Evolutionary conservation across 1,140 invertebrate species (phyloP).

Genomic region (Drosophila pseudoobscura): DNA sequence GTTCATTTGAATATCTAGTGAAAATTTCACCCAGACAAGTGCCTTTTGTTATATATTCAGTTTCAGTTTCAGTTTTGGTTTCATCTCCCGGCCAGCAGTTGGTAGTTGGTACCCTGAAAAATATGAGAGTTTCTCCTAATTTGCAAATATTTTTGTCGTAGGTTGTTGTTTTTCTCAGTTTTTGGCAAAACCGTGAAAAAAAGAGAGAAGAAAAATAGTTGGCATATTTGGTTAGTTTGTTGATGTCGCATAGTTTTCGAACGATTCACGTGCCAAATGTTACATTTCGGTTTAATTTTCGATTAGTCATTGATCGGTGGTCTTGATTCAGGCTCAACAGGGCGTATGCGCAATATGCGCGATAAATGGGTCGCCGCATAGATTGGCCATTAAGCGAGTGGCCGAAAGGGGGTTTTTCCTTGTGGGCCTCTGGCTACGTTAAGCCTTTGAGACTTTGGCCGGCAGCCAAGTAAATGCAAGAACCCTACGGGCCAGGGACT

Average conservation of each 20-base stretch:
- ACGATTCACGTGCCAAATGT: slow-evolving; percentile 66
- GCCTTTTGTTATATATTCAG: slow-evolving; percentile 68
- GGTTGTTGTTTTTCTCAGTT: not conserved
- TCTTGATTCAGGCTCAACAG: slow-evolving; percentile 53
- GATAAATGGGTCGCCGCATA: slow-evolving; percentile 62
- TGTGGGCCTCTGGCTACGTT: not conserved
- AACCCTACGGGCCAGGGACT: slow-evolving; percentile 52
- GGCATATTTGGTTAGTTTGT: slow-evolving; percentile 25
- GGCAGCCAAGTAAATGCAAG: slow-evolving; percentile 47
- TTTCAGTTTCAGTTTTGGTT: slow-evolving; percentile 52
- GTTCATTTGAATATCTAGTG: slow-evolving; percentile 79
- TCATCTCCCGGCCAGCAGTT: slow-evolving; percentile 24
- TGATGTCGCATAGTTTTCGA: slow-evolving; percentile 54
- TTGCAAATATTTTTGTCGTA: slow-evolving; percentile 62
- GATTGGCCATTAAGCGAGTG: slow-evolving; percentile 1
- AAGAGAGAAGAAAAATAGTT: slow-evolving; percentile 42
- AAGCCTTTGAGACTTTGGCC: slow-evolving; percentile 47
- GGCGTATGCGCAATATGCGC: slow-evolving; percentile 68
- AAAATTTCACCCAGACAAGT: slow-evolving; percentile 82
- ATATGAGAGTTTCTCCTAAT: slow-evolving; percentile 77
- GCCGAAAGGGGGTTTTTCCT: slow-evolving; percentile 49
- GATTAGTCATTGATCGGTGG: slow-evolving; percentile 53
- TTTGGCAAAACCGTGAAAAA: slow-evolving; percentile 20
- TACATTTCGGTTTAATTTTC: slow-evolving; percentile 51
- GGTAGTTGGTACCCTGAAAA: slow-evolving; percentile 12